phyloP scores from a whole-genome alignment of 2,113 vertebrate genomes.

The Leptocoma aspasia region DNA sequence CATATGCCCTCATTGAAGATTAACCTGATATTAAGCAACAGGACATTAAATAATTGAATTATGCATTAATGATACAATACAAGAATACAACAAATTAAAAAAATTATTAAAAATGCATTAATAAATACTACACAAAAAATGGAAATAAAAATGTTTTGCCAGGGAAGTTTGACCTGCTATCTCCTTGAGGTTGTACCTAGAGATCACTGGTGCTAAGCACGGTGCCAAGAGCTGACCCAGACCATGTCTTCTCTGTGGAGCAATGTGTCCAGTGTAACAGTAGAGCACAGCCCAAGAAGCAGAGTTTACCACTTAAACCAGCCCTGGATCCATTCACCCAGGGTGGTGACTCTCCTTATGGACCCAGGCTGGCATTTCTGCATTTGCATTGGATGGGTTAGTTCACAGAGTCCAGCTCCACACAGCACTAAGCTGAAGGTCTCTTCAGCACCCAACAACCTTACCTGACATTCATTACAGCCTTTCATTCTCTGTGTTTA shows the following conservation, averaged over 20 bases:
- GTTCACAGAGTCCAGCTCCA: neutral
- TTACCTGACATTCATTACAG: neutral
- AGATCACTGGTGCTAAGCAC: neutral
- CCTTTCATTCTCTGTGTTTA: neutral
- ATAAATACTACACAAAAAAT: neutral
- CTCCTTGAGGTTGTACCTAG: accelerated
- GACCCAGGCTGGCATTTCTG: neutral
- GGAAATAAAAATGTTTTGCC: neutral
- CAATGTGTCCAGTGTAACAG: neutral
- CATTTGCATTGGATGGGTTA: neutral
- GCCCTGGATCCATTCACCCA: neutral
- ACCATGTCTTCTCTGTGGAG: neutral
- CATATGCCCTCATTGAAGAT: neutral
- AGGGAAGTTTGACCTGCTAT: neutral
- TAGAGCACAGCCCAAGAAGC: neutral
- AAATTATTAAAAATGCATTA: neutral
- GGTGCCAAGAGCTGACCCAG: neutral
- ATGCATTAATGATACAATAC: neutral
- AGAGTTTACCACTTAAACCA: neutral
- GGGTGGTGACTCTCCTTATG: neutral
- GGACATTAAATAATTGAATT: neutral
- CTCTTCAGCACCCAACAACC: neutral
- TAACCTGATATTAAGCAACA: neutral
- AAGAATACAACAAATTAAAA: neutral
- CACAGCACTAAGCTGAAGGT: neutral